phyloP scores from a whole-genome alignment of 2,113 vertebrate genomes.

The Bubo bubo region DNA sequence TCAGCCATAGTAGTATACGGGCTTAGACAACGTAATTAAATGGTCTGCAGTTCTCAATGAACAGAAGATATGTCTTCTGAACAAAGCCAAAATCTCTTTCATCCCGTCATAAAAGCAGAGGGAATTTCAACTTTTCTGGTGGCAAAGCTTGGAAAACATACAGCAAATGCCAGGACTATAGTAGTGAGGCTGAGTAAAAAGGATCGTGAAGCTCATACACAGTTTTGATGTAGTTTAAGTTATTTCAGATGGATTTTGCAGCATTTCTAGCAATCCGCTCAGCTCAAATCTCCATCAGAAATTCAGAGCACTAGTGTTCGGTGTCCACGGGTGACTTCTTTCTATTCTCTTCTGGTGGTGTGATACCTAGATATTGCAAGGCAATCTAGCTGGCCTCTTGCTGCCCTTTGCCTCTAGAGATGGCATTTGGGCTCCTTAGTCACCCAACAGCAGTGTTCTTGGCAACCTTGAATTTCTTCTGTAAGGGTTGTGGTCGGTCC shows the following conservation, averaged over 20 bases:
- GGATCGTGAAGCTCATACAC: neutral
- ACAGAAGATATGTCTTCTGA: accelerated
- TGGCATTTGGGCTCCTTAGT: neutral
- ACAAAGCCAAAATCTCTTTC: neutral
- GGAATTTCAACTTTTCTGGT: neutral
- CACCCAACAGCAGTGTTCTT: neutral
- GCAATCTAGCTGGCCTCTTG: neutral
- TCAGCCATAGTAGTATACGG: neutral
- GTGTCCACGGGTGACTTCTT: accelerated
- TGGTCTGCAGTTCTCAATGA: neutral
- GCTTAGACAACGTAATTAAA: neutral
- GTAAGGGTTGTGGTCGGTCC: neutral
- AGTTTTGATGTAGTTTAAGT: neutral
- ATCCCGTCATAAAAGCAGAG: neutral
- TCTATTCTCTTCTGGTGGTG: neutral
- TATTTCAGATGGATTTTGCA: neutral
- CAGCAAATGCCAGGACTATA: neutral
- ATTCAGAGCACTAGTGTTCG: neutral
- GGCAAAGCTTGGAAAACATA: neutral
- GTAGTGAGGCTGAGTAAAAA: neutral
- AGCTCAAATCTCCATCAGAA: neutral
- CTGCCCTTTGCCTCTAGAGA: neutral
- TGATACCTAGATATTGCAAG: neutral
- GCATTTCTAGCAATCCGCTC: neutral
- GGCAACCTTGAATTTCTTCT: neutral